Evolutionary conservation across 2,888 invertebrate species (phyloP), one percentile per base, ranked within the genome.

Genomic region (Agrilus biguttatus): DNA sequence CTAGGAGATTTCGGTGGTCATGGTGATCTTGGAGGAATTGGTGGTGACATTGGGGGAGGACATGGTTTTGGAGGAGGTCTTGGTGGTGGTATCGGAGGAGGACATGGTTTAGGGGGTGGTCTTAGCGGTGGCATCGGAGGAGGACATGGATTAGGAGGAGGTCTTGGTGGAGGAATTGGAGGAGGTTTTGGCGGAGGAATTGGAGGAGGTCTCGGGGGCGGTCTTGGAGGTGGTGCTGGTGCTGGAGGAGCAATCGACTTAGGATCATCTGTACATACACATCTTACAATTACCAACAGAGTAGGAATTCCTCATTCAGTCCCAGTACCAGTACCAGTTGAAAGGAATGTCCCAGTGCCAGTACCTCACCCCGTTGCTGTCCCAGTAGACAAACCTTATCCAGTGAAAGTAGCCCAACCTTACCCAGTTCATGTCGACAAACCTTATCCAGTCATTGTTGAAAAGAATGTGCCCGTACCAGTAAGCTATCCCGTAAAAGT

Each of bases 371-470:
- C 62, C 35, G 61, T 71, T 40, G 49, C 63, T 8, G 67, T 70
- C 35, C 70, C 71, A 42, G 71, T 73, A 33, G 69, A 71, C 49
- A 67, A 66, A 48, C 68, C 69, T 8, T 65, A 65, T 49, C 62
- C 68, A 37, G 63, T 64, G 21, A 57, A 57, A 46, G 62, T 75
- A 1, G 70, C 70, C 2, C 68, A 69, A 21, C 73, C 74, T 1
- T 59, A 61, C 45, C 61, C 63, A 46, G 71, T 74, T 0, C 61
- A 69, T 1, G 70, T 75, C 0, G 72, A 72, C 44, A 65, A 70
- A 43, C 71, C 71, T 3, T 69, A 73, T 36, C 69, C 73, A 4
- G 68, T 69, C 34, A 72, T 68, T 3, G 73, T 75, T 3, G 67
- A 73, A 2, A 73, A 72, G 48, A 72, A 71, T 0, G 72, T 74